Percentiles rank a stretch among this genome's conserved stretches.
These are phyloP conservation scores for Zootoca vivipara DNA, from an alignment of 2,113 vertebrate species.

Conservation along the genomic window DNA sequence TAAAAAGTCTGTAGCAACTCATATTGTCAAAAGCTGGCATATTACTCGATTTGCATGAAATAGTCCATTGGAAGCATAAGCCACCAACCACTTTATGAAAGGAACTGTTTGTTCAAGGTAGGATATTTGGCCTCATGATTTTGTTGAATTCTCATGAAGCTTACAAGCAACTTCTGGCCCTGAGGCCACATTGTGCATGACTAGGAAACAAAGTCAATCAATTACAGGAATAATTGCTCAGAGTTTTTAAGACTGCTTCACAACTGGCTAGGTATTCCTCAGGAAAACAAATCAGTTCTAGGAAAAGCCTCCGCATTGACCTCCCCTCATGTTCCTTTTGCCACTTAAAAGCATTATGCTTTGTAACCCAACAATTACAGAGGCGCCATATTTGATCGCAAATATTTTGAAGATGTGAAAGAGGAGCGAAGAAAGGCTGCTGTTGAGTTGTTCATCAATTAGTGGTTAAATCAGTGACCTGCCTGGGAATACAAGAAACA, in stretches of 20 bases:
- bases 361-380: conserved; percentile 5
- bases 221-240: not conserved
- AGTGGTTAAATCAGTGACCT: not conserved
- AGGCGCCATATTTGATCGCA: not conserved
- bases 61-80: not conserved
- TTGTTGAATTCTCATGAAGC: not conserved
- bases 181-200: not conserved
- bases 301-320: not conserved
- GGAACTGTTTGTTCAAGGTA: not conserved
- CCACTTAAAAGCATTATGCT: not conserved
- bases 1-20: conserved; percentile 27
- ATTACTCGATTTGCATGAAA: not conserved
- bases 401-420: not conserved
- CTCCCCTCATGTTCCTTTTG: not conserved
- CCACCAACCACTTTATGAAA: accelerated
- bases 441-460: not conserved
- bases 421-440: not conserved
- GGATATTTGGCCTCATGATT: not conserved
- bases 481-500: not conserved
- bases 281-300: not conserved
- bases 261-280: not conserved
- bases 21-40: not conserved
- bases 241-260: not conserved
- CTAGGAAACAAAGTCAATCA: not conserved
- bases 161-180: not conserved